phyloP scores from a whole-genome alignment of 2,113 vertebrate genomes.

The Dryoscopus gambensis region DNA sequence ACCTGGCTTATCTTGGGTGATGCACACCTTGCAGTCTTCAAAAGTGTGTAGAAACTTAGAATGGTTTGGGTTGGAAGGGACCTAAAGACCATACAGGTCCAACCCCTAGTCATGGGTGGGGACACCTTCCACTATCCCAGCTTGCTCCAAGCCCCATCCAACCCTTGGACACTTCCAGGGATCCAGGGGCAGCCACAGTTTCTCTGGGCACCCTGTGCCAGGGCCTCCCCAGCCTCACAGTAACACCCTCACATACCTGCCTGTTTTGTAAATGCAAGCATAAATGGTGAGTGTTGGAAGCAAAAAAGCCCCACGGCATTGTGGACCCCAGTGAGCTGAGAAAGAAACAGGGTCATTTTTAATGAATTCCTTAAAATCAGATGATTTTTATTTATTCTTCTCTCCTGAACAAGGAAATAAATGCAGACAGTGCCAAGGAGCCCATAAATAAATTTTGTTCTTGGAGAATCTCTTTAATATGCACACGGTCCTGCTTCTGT shows the following conservation, averaged over 20 bases:
- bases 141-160: neutral
- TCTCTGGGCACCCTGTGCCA: neutral
- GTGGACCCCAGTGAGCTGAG: neutral
- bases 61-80: neutral
- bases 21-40: neutral
- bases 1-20: neutral
- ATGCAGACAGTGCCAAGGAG: neutral
- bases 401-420: neutral
- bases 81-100: neutral
- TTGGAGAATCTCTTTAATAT: constrained; percentile 29
- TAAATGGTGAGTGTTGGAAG: neutral
- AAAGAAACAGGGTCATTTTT: neutral
- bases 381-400: neutral
- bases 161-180: neutral
- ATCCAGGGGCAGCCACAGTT: neutral
- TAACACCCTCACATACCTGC: neutral
- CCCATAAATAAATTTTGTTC: constrained; percentile 21
- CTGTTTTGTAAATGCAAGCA: neutral
- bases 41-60: neutral
- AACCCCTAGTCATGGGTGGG: neutral
- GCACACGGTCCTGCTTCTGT: neutral
- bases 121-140: neutral
- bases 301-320: neutral
- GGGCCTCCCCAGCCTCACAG: neutral
- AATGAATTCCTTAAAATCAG: neutral